Evolutionary conservation across 2,797 vertebrate genomes (phyloP), one percentile per base, ranked within the genome.

Genomic region (Falco peregrinus): DNA sequence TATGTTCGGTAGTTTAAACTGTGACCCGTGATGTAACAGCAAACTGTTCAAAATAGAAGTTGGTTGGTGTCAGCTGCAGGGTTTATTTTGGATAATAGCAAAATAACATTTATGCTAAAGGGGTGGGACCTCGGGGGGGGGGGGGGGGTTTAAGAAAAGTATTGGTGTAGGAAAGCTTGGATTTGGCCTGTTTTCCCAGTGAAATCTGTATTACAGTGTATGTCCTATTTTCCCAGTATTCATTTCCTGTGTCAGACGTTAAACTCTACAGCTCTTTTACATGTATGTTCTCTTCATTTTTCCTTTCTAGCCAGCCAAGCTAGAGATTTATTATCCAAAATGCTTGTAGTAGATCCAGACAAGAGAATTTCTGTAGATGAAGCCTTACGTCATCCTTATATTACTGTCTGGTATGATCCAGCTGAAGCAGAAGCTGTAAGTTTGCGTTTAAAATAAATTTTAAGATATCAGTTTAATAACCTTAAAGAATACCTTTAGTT

Each of bases 321-420:
- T 87, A 98, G 99, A 97, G 99, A 99, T 97, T 98, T 99, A 97
- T 97, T 99, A 91, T 99, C 99, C 84, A 99, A 99, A 98, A 99
- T 99, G 99, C 98, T 99, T 91, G 99, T 99, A 93, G 99, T 99
- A 65, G 99, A 99, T 98, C 99, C 99, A 2, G 99, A 99, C 97
- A 98, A 98, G 95, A 98, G 99, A 73, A 99, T 99, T 98, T 99
- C 99, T 13, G 99, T 99, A 81, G 99, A 99, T 83, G 99, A 99
- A 96, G 99, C 99, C 84, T 98, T 99, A 88, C 99, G 98, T 91
- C 99, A 99, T 97, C 99, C 99, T 39, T 99, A 99, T 95, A 99
- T 99, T 60, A 99, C 99, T 12, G 99, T 99, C 91, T 99, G 99
- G 99, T 99, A 99, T 96, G 99, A 99, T 97, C 98, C 99, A 11